phyloP scores from a whole-genome alignment of 2,888 invertebrate species.

The Sphaerophoria taeniata region DNA sequence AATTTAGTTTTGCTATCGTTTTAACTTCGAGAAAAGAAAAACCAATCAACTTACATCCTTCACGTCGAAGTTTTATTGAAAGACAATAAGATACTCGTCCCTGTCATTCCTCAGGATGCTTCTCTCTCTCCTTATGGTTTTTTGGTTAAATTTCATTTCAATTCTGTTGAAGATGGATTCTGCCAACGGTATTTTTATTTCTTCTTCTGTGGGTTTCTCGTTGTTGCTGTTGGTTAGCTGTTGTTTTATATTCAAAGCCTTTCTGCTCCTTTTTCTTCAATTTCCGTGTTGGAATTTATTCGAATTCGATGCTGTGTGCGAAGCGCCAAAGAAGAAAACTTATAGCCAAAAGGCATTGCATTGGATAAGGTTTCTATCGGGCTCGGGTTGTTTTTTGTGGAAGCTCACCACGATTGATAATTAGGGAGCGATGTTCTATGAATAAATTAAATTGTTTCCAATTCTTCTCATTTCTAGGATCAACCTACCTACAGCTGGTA shows the following conservation, averaged over 20 bases:
- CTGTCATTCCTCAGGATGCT: slow-evolving; percentile 17
- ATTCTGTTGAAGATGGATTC: slow-evolving; percentile 2
- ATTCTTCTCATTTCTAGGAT: slow-evolving; percentile 8
- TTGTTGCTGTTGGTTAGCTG: not conserved
- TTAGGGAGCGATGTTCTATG: slow-evolving; percentile 71
- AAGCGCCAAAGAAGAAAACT: slow-evolving; percentile 19
- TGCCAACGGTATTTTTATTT: slow-evolving; percentile 41
- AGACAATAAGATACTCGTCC: slow-evolving; percentile 50
- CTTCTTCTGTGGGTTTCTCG: not conserved
- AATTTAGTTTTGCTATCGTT: slow-evolving; percentile 22
- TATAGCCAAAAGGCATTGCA: slow-evolving; percentile 52
- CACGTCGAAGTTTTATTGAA: slow-evolving; percentile 43
- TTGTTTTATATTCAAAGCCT: slow-evolving; percentile 40
- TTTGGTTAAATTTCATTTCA: slow-evolving; percentile 57
- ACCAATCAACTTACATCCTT: slow-evolving; percentile 7
- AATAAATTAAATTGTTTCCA: slow-evolving; percentile 71
- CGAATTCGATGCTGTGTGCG: not conserved
- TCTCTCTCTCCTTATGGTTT: slow-evolving; percentile 31
- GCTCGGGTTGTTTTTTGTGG: slow-evolving; percentile 27
- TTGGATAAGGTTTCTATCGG: too few relatives aligned
- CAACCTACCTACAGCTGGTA: not conserved
- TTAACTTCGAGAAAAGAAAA: slow-evolving; percentile 13
- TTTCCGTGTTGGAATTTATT: slow-evolving; percentile 54
- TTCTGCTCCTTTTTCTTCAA: slow-evolving; percentile 31
- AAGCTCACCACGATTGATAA: slow-evolving; percentile 62